Conservation (phyloP, 1,140 invertebrate genomes). For the Drosophila auraria region DNA sequence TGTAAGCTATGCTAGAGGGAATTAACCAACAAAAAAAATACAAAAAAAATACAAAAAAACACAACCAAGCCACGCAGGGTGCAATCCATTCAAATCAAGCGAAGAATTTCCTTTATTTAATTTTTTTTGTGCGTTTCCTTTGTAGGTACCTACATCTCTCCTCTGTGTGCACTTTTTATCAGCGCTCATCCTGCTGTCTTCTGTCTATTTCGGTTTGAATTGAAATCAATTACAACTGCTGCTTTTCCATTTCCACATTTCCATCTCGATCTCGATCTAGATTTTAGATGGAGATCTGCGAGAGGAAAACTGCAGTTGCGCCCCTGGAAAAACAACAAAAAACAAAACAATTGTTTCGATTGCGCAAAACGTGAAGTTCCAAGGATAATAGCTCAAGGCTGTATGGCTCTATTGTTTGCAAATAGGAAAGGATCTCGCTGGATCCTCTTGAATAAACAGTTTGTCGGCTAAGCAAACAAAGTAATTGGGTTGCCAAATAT, state of each 20-base stretch:
- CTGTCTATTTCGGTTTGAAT: constrained; percentile 28
- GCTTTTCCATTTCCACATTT: constrained; percentile 10
- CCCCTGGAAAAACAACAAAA: constrained; percentile 11
- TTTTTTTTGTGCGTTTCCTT: constrained; percentile 24
- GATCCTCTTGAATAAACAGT: constrained; percentile 68
- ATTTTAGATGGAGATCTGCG: neutral
- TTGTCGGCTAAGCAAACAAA: constrained; percentile 73
- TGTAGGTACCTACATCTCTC: neutral
- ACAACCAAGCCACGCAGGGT: constrained; percentile 8
- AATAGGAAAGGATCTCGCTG: neutral
- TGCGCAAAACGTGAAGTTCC: constrained; percentile 64
- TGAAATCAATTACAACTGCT: constrained; percentile 25
- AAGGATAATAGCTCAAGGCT: constrained; percentile 81
- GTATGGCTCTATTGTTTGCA: constrained; percentile 73
- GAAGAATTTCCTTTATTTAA: constrained; percentile 36
- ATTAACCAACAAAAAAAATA: neutral
- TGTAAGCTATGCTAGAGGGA: neutral
- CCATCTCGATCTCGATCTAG: constrained; percentile 3
- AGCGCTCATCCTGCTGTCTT: constrained; percentile 34
- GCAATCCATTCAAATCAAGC: constrained; percentile 34
- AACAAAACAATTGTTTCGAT: constrained; percentile 73
- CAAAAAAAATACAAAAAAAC: constrained; percentile 2
- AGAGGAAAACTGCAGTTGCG: constrained; percentile 9
- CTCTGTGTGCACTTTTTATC: constrained; percentile 59
- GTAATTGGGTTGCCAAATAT: constrained; percentile 81